Percentiles rank a stretch among this genome's conserved stretches.
These are phyloP conservation scores for Gortyna flavago DNA, from an alignment of 2,888 invertebrate genomes.

Conservation along the genomic window DNA sequence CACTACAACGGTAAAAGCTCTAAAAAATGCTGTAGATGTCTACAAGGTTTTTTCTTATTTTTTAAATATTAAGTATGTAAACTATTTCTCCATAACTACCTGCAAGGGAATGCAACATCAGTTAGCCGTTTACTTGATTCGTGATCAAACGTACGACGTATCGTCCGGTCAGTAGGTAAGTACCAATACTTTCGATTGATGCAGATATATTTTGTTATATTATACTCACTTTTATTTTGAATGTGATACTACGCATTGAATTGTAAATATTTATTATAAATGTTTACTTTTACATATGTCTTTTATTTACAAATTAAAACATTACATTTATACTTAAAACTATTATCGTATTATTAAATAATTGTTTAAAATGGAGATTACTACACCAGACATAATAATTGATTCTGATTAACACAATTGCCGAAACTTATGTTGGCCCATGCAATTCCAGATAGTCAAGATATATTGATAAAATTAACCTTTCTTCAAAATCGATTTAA, in stretches of 20 bases:
- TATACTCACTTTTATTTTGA: constrained; percentile 82
- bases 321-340: constrained; percentile 29
- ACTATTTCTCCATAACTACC: constrained; percentile 16
- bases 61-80: not conserved
- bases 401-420: constrained; percentile 6
- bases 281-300: constrained; percentile 80
- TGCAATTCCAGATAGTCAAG: constrained; percentile 36
- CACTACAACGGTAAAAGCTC: not conserved
- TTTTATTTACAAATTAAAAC: constrained; percentile 67
- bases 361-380: constrained; percentile 33
- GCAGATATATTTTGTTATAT: constrained; percentile 84
- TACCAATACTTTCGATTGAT: constrained; percentile 76
- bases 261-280: constrained; percentile 89
- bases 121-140: constrained; percentile 24
- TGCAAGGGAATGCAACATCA: constrained; percentile 43
- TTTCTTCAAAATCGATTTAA: not conserved
- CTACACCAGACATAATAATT: constrained; percentile 19
- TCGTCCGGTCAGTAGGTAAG: constrained; percentile 72
- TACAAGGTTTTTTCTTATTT: constrained; percentile 14
- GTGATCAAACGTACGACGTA: constrained; percentile 57
- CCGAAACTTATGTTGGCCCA: not conserved
- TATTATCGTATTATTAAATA: constrained; percentile 30
- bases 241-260: constrained; percentile 85
- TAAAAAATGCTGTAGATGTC: constrained; percentile 13
- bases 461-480: not conserved